These are phyloP conservation scores for Bombus polaris DNA, from an alignment of 1,140 invertebrate species.

Conservation along the genomic window DNA sequence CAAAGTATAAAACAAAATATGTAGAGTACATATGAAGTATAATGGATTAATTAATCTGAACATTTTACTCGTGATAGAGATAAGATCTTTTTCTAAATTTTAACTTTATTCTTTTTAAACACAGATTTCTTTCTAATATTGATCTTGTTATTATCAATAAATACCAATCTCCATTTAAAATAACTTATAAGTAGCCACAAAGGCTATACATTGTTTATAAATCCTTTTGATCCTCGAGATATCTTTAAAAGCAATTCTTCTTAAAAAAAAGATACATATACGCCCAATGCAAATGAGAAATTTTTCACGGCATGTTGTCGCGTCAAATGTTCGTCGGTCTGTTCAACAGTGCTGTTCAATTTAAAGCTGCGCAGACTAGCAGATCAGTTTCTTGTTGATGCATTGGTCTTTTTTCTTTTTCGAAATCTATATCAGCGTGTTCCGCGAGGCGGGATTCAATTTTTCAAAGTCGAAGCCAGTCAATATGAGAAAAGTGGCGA, in stretches of 20 bases:
- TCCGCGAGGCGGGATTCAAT: not conserved
- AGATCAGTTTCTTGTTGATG: not conserved
- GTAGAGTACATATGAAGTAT: too few relatives aligned
- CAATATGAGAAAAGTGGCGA: not conserved
- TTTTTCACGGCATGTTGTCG: not conserved
- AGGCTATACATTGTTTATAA: not conserved
- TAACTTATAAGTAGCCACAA: not conserved
- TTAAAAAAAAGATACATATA: not conserved
- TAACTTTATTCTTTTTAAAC: not conserved
- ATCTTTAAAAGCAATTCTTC: not conserved
- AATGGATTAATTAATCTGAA: too few relatives aligned
- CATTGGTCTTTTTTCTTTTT: not conserved
- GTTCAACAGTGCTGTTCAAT: not conserved
- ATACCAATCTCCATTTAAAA: not conserved
- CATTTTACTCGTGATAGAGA: too few relatives aligned
- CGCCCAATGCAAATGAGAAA: not conserved
- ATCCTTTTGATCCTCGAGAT: not conserved
- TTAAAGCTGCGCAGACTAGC: not conserved
- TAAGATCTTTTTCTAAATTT: not conserved
- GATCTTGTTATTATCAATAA: not conserved
- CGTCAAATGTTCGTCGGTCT: not conserved
- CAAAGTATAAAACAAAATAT: too few relatives aligned
- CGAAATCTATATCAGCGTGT: not conserved
- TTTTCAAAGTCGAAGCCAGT: constrained; percentile 54
- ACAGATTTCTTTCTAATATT: not conserved